Evolutionary conservation across 2,888 invertebrate species (phyloP).

Genomic region (Lottia scabra): DNA sequence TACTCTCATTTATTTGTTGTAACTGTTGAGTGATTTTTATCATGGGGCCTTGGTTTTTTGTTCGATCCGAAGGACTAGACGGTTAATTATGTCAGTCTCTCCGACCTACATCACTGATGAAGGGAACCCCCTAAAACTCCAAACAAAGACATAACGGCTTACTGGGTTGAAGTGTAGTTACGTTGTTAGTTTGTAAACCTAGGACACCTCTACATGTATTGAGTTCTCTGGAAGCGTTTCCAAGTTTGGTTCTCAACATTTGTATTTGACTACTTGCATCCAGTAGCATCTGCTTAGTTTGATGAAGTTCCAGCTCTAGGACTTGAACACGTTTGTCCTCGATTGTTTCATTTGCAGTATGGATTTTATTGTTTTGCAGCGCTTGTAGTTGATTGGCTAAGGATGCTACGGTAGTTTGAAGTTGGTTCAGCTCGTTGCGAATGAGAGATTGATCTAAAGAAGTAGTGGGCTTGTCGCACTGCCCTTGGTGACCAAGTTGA

Average conservation of each 20-base stretch:
- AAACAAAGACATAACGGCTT: too few relatives aligned
- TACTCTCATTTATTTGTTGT: too few relatives aligned
- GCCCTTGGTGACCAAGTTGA: conserved; percentile 40
- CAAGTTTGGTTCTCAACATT: conserved; percentile 7
- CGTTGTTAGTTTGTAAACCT: conserved; percentile 10
- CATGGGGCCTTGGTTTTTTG: too few relatives aligned
- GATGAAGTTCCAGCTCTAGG: conserved; percentile 36
- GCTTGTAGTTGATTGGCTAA: conserved; percentile 30
- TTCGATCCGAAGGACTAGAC: too few relatives aligned
- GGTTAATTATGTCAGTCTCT: too few relatives aligned
- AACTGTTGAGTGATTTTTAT: too few relatives aligned
- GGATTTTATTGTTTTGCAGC: conserved; percentile 24
- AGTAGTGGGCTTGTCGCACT: conserved; percentile 29
- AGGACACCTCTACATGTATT: conserved; percentile 19
- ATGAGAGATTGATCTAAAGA: not conserved
- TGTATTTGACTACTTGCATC: conserved; percentile 16
- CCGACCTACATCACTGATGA: too few relatives aligned
- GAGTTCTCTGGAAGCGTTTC: conserved; percentile 12
- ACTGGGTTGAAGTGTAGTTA: not conserved
- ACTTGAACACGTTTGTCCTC: conserved; percentile 25
- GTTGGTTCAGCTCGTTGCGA: conserved; percentile 31
- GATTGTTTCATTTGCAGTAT: not conserved
- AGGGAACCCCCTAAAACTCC: too few relatives aligned
- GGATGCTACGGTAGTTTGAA: conserved; percentile 36
- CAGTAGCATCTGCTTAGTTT: conserved; percentile 8